Conservation (phyloP, 2,113 vertebrate species). For the Boleophthalmus pectinirostris region DNA sequence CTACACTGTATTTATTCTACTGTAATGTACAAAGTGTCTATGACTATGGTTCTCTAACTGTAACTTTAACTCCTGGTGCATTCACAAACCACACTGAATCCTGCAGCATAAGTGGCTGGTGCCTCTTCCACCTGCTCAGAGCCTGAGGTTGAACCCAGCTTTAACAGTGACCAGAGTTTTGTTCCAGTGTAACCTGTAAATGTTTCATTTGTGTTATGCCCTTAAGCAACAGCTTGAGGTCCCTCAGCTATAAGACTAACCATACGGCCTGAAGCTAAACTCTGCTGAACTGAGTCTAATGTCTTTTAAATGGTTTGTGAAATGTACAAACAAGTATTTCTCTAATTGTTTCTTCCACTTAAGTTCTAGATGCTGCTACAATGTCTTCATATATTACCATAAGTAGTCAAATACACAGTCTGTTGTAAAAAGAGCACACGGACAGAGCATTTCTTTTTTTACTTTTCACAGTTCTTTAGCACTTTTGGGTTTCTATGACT, state of each 20-base stretch:
- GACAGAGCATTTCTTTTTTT: constrained; percentile 15
- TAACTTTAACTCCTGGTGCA: neutral
- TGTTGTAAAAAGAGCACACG: neutral
- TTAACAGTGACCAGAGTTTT: neutral
- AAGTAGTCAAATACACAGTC: neutral
- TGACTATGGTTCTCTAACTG: neutral
- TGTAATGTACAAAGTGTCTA: too few species aligned
- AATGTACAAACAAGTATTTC: neutral
- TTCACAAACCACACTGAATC: neutral
- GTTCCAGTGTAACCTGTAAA: neutral
- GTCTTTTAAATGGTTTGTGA: neutral
- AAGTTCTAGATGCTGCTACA: neutral
- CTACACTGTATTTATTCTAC: too few species aligned
- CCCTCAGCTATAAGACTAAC: too few species aligned
- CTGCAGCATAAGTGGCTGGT: too few species aligned
- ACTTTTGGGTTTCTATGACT: constrained; percentile 30
- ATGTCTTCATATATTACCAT: neutral
- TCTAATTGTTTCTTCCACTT: neutral
- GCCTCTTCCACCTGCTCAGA: too few species aligned
- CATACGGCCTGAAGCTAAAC: neutral
- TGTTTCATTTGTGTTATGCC: neutral
- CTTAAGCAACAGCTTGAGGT: neutral
- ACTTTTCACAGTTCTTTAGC: constrained; percentile 9
- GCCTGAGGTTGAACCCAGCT: too few species aligned
- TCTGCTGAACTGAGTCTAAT: neutral